A percentile compares a stretch with the other conserved stretches of the same genome.
phyloP scores from a whole-genome alignment of 1,140 invertebrate species.

The Drosophila mauritiana region DNA sequence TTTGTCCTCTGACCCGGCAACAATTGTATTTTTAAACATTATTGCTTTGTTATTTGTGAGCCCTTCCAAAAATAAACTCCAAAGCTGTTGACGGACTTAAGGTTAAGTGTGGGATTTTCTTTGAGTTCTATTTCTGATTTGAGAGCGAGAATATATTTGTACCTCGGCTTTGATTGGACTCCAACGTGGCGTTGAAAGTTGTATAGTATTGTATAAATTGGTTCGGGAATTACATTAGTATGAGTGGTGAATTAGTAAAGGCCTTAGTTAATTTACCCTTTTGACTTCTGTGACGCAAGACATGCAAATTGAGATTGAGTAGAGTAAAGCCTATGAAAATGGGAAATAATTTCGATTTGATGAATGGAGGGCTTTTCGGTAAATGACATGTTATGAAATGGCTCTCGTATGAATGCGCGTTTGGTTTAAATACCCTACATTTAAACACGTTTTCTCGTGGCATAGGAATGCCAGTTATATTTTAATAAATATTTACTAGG shows the following conservation, averaged over 20 bases:
- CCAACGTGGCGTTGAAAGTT: conserved; percentile 6
- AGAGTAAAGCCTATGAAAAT: background rate
- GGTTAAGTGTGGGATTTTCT: conserved; percentile 16
- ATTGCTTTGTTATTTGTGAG: conserved; percentile 19
- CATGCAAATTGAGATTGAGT: background rate
- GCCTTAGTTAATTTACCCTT: conserved; percentile 4
- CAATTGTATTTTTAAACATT: conserved; percentile 27
- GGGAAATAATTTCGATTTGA: too few relatives aligned
- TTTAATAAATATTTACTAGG: too few relatives aligned
- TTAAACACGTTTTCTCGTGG: too few relatives aligned
- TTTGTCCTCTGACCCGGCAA: background rate
- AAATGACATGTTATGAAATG: too few relatives aligned
- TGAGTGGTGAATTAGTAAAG: conserved; percentile 16
- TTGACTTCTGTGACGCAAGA: conserved; percentile 15
- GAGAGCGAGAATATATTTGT: conserved; percentile 2
- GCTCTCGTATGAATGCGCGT: too few relatives aligned
- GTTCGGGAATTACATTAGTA: conserved; percentile 6
- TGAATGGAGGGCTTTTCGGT: too few relatives aligned
- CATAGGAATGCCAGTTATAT: too few relatives aligned
- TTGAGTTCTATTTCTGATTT: conserved; percentile 24
- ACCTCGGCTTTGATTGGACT: conserved; percentile 10
- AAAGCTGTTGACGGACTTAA: conserved; percentile 15
- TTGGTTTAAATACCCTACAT: too few relatives aligned
- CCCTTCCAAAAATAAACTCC: conserved; percentile 36
- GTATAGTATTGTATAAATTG: conserved; percentile 5